Conservation (phyloP, 1,140 invertebrate genomes). For the Neodiprion lecontei region DNA sequence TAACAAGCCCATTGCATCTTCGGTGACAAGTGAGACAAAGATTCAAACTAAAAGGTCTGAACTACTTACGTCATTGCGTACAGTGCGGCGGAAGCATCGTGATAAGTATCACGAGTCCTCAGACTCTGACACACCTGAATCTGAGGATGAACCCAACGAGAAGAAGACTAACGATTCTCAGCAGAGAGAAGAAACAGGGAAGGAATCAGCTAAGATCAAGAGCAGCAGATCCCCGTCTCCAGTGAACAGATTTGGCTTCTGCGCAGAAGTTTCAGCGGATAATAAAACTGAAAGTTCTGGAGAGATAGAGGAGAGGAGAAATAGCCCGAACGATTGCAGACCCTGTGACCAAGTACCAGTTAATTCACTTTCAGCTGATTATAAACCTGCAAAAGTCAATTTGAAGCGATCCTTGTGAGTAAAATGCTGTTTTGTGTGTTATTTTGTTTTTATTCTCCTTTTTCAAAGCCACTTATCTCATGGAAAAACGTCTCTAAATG, state of each 20-base stretch:
- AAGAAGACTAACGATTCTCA: constrained; percentile 30
- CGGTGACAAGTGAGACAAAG: constrained; percentile 24
- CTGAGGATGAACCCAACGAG: constrained; percentile 45
- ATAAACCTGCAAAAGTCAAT: constrained; percentile 54
- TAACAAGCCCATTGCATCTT: constrained; percentile 29
- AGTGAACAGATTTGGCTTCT: constrained; percentile 17
- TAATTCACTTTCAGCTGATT: constrained; percentile 26
- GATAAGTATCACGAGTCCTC: constrained; percentile 55
- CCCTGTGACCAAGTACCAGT: constrained; percentile 23
- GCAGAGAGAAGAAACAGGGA: constrained; percentile 19
- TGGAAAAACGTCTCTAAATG: neutral
- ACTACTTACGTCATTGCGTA: constrained; percentile 29
- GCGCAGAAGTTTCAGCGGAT: constrained; percentile 12
- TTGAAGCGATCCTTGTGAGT: constrained; percentile 59
- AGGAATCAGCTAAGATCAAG: constrained; percentile 26
- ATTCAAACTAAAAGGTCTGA: constrained; percentile 14
- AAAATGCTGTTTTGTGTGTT: constrained; percentile 14
- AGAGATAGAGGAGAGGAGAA: constrained; percentile 29
- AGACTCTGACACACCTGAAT: constrained; percentile 50
- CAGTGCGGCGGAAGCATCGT: constrained; percentile 46
- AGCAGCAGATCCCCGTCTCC: constrained; percentile 21
- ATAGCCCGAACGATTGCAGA: constrained; percentile 27
- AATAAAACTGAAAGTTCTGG: constrained; percentile 24
- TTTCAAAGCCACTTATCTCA: neutral
- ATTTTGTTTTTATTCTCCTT: too few species aligned